A percentile compares a stretch with the other conserved stretches of the same genome.
Conservation (phyloP, 2,888 invertebrate genomes). For the Papilio gigon region DNA sequence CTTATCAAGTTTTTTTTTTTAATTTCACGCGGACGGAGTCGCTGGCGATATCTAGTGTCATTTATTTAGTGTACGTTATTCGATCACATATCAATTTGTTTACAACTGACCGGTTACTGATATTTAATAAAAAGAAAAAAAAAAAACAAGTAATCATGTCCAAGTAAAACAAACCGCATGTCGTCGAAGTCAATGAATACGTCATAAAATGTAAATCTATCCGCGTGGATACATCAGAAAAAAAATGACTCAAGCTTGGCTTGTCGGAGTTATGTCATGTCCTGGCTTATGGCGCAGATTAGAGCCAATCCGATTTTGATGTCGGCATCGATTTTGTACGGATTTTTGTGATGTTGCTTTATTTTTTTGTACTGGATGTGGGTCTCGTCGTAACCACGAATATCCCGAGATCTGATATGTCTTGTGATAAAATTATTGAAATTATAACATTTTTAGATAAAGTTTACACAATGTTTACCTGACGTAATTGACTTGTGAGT, state of each 20-base stretch:
- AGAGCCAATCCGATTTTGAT: conserved; percentile 45
- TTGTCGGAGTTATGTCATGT: conserved; percentile 42
- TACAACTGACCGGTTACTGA: conserved; percentile 12
- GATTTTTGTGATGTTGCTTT: conserved; percentile 31
- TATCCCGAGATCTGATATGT: not conserved
- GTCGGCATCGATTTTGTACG: conserved; percentile 43
- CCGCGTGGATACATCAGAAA: conserved; percentile 38
- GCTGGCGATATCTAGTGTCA: too few species aligned
- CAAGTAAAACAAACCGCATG: conserved; percentile 42
- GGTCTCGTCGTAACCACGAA: not conserved
- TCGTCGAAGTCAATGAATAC: conserved; percentile 45
- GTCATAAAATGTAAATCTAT: conserved; percentile 47
- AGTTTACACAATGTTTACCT: too few species aligned
- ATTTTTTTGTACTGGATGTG: conserved; percentile 21
- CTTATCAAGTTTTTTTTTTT: not conserved
- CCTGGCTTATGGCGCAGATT: conserved; percentile 43
- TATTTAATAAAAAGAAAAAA: conserved; percentile 7
- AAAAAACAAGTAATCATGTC: conserved; percentile 17
- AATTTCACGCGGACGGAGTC: too few species aligned
- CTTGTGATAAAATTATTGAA: not conserved
- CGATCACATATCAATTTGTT: conserved; percentile 4
- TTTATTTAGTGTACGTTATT: too few species aligned
- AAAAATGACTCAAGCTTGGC: conserved; percentile 39
- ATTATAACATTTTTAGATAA: too few species aligned
- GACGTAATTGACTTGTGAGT: too few species aligned